These are phyloP conservation scores for Actinostola sp. DNA, from an alignment of 92 coral and sea anemone species.

Conservation along the genomic window DNA sequence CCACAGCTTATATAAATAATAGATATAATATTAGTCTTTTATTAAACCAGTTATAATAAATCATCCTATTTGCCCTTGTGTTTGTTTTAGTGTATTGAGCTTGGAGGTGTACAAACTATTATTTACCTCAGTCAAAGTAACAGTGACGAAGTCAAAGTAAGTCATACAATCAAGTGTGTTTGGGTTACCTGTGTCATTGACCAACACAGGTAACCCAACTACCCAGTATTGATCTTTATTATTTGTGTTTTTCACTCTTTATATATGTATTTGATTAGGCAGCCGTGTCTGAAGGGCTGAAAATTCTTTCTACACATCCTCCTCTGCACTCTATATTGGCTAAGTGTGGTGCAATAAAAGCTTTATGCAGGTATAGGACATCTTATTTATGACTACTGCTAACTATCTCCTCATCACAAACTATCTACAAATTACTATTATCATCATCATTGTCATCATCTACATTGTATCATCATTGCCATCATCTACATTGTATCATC, in stretches of 20 bases:
- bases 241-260: too few species aligned
- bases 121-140: conserved; percentile 91
- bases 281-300: conserved; percentile 88
- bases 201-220: neutral
- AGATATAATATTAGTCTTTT: too few species aligned
- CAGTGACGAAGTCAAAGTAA: conserved; percentile 90
- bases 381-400: neutral
- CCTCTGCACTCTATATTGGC: conserved; percentile 89
- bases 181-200: neutral
- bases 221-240: too few species aligned
- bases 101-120: conserved; percentile 93
- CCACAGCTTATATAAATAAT: too few species aligned
- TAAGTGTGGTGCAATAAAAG: conserved; percentile 96
- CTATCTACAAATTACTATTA: too few species aligned
- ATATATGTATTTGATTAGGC: neutral
- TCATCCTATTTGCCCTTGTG: too few species aligned
- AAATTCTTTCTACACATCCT: conserved; percentile 83
- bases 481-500: too few species aligned
- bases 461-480: too few species aligned
- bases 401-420: too few species aligned
- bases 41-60: too few species aligned
- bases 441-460: too few species aligned
- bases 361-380: conserved; percentile 80
- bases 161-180: too few species aligned
- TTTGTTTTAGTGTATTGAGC: conserved; percentile 76